phyloP scores from a whole-genome alignment of 2,113 vertebrate genomes.

The Phalacrocorax aristotelis region DNA sequence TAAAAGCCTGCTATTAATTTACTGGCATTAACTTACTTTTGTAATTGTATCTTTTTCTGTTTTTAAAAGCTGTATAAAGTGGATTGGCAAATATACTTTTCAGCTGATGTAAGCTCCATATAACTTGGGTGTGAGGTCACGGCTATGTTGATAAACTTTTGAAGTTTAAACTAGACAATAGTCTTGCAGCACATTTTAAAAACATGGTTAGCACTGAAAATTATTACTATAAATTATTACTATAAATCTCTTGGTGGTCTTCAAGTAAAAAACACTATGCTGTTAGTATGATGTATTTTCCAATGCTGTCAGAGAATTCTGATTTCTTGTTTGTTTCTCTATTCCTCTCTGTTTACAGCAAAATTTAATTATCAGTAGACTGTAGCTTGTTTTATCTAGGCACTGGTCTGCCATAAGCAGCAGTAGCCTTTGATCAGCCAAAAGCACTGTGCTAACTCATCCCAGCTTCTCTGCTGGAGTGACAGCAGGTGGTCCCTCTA shows the following conservation, averaged over 20 bases:
- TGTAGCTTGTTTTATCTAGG: neutral
- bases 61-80: neutral
- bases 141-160: neutral
- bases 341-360: fast-evolving
- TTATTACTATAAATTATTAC: neutral
- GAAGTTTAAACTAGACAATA: no score
- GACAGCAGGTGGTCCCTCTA: neutral
- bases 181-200: neutral
- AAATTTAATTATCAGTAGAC: neutral
- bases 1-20: neutral
- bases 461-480: neutral
- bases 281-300: neutral
- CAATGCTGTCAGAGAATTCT: neutral
- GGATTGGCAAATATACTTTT: neutral
- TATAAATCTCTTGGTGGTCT: neutral
- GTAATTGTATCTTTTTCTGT: neutral
- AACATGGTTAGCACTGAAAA: neutral
- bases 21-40: neutral
- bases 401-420: neutral
- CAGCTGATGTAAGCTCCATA: neutral
- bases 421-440: fast-evolving
- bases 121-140: no score
- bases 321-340: neutral
- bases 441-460: neutral
- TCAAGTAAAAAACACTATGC: neutral